phyloP scores from a whole-genome alignment of 2,797 vertebrate species.

The Phalloptychus januarius region DNA sequence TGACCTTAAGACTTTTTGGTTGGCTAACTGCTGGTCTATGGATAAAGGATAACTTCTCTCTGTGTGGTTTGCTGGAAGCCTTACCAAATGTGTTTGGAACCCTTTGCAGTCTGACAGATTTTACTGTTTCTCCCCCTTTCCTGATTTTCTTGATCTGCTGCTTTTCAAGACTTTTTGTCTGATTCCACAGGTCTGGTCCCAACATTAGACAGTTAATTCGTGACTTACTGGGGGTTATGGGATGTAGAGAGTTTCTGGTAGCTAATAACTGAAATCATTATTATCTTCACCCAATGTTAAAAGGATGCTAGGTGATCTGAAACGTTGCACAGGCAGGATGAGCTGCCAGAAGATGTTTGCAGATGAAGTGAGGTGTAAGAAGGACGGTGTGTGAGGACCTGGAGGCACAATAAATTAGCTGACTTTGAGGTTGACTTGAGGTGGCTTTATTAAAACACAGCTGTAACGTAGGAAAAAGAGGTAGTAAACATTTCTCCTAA shows the following conservation, averaged over 20 bases:
- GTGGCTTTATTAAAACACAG: not conserved
- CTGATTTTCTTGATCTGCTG: not conserved
- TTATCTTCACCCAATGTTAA: not conserved
- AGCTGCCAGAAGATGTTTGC: not conserved
- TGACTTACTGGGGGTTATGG: not conserved
- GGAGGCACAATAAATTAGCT: not conserved
- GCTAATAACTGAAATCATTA: not conserved
- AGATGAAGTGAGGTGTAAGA: not conserved
- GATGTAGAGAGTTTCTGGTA: not conserved
- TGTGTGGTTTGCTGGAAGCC: not conserved
- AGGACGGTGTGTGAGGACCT: not conserved
- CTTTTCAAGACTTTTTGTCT: not conserved
- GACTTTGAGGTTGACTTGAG: not conserved
- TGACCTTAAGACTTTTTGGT: not conserved
- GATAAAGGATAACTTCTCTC: not conserved
- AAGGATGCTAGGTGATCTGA: not conserved
- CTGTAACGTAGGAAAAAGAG: not conserved
- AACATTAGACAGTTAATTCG: not conserved
- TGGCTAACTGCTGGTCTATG: not conserved
- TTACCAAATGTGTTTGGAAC: not conserved
- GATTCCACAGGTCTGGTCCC: not conserved
- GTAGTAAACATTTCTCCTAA: not conserved
- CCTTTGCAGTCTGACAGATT: not conserved
- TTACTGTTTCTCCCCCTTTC: not conserved
- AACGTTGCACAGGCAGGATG: not conserved